phyloP scores from a whole-genome alignment of 2,888 invertebrate species.

The Celastrina argiolus region DNA sequence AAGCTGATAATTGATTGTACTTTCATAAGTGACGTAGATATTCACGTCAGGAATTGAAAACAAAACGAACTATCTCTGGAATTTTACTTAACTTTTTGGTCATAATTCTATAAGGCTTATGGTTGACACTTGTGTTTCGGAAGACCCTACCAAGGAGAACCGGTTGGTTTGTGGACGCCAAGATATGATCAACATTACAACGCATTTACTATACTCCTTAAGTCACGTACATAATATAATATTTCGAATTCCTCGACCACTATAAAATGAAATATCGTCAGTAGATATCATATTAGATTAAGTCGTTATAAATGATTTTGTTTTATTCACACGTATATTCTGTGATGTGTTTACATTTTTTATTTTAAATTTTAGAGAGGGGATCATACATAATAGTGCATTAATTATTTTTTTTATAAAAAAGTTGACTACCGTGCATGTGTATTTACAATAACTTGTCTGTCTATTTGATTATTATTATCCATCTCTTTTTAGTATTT shows the following conservation, averaged over 20 bases:
- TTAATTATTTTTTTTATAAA: too few relatives aligned
- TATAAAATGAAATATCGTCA: slow-evolving; percentile 21
- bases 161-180: slow-evolving; percentile 40
- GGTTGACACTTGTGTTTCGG: slow-evolving; percentile 29
- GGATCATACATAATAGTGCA: neutral
- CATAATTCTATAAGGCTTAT: slow-evolving; percentile 6
- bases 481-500: neutral
- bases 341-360: slow-evolving; percentile 45
- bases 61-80: neutral
- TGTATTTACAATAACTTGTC: too few relatives aligned
- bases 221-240: slow-evolving; percentile 24
- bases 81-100: neutral
- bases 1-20: neutral
- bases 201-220: slow-evolving; percentile 28
- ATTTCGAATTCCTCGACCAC: slow-evolving; percentile 23
- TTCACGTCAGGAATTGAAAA: neutral
- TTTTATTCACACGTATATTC: slow-evolving; percentile 37
- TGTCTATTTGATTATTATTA: too few relatives aligned
- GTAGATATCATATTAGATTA: slow-evolving; percentile 24
- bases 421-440: too few relatives aligned
- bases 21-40: neutral
- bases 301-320: slow-evolving; percentile 20
- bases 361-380: neutral
- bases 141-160: slow-evolving; percentile 57
- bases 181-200: slow-evolving; percentile 34